Conservation (phyloP, 2,113 vertebrate genomes). For the Dicentrarchus labrax region DNA sequence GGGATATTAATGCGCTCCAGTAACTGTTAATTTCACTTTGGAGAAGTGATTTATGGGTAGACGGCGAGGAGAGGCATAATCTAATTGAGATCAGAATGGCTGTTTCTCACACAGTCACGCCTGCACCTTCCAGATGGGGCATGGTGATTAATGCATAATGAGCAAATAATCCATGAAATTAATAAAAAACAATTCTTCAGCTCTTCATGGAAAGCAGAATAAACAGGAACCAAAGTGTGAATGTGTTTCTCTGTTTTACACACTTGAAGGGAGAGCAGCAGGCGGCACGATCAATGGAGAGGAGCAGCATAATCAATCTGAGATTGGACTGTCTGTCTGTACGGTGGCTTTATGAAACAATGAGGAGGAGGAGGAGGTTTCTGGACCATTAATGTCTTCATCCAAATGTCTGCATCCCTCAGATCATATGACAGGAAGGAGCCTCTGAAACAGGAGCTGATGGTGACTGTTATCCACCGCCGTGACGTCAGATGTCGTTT, state of each 20-base stretch:
- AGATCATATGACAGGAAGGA: constrained; percentile 14
- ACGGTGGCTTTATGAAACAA: constrained; percentile 55
- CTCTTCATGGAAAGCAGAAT: constrained; percentile 85
- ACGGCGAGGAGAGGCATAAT: constrained; percentile 95
- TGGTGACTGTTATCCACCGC: no score
- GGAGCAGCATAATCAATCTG: constrained; percentile 68
- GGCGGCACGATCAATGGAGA: constrained; percentile 60
- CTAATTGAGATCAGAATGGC: constrained; percentile 99
- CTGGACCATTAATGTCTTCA: constrained; percentile 43
- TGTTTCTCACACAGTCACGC: constrained; percentile 92
- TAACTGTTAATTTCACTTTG: constrained; percentile 99
- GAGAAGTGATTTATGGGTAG: constrained; percentile 98
- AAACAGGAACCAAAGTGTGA: constrained; percentile 62
- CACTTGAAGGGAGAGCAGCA: constrained; percentile 17
- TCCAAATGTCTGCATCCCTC: constrained; percentile 42
- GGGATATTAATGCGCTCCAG: constrained; percentile 99
- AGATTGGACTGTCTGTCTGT: constrained; percentile 64
- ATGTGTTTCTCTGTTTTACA: constrained; percentile 16
- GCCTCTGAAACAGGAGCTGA: neutral
- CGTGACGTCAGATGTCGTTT: no score
- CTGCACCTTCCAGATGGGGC: constrained; percentile 85
- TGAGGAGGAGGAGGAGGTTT: constrained; percentile 28
- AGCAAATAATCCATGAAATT: constrained; percentile 98
- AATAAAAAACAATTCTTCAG: constrained; percentile 93
- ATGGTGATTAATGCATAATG: constrained; percentile 98